These are phyloP conservation scores for Parazoanthus swiftii DNA, from an alignment of 92 coral and sea anemone genomes.

Conservation along the genomic window DNA sequence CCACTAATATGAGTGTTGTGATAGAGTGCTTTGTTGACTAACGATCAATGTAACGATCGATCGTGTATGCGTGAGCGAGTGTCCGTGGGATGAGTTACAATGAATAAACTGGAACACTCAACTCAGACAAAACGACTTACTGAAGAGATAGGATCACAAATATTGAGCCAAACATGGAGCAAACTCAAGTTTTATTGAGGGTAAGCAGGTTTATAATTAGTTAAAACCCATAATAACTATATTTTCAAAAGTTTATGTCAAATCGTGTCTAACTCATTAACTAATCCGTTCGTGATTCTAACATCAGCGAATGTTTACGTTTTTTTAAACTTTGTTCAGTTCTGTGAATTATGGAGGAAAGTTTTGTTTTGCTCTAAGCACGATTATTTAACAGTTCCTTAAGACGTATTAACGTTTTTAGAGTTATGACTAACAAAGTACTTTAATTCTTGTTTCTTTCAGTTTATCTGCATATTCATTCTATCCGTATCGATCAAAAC, in stretches of 20 bases:
- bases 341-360: neutral
- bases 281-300: neutral
- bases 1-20: neutral
- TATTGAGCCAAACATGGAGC: neutral
- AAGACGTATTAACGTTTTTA: neutral
- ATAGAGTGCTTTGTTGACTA: neutral
- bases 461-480: conserved; percentile 11
- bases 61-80: conserved; percentile 2
- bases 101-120: neutral
- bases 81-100: neutral
- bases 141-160: neutral
- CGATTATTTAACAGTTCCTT: neutral
- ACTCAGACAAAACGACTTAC: neutral
- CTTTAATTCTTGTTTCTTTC: conserved; percentile 22
- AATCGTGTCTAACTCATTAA: neutral
- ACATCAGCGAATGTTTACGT: neutral
- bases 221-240: neutral
- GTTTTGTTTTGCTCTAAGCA: neutral
- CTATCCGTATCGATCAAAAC: neutral
- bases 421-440: neutral
- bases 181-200: neutral
- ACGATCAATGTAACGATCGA: neutral
- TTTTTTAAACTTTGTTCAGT: neutral
- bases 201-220: neutral
- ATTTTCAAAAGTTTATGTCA: neutral